Percentiles rank a stretch among this genome's conserved stretches.
Evolutionary conservation across 2,888 invertebrate genomes (phyloP).

Genomic region (Glyphotaelius pellucidus): DNA sequence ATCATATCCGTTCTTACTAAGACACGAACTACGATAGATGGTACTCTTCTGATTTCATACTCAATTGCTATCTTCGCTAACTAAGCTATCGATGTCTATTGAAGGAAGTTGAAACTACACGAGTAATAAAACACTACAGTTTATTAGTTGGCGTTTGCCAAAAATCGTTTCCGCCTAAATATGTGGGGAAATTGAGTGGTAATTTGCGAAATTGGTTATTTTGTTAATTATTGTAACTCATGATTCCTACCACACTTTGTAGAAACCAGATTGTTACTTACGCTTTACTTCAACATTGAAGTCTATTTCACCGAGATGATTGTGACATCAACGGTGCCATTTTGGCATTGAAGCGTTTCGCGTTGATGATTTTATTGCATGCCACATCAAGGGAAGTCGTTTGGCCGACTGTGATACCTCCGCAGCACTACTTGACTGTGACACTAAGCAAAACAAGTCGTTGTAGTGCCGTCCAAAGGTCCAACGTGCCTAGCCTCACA

Average conservation of each 20-base stretch:
- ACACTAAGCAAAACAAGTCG: slow-evolving; percentile 5
- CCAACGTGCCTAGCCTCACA: slow-evolving; percentile 16
- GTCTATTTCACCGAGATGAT: not conserved
- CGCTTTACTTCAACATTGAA: not conserved
- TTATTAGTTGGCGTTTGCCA: too few relatives aligned
- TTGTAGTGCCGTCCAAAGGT: slow-evolving; percentile 10
- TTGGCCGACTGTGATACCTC: slow-evolving; percentile 11
- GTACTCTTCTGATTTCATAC: too few relatives aligned
- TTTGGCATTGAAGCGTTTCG: slow-evolving; percentile 30
- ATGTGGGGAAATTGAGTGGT: too few relatives aligned
- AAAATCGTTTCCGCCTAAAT: too few relatives aligned
- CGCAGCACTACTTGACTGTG: slow-evolving; percentile 27
- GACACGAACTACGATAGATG: too few relatives aligned
- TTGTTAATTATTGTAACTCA: not conserved
- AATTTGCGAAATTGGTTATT: not conserved
- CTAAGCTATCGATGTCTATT: too few relatives aligned
- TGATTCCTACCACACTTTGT: not conserved
- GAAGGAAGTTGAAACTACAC: too few relatives aligned
- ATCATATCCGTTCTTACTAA: too few relatives aligned
- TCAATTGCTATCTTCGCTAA: too few relatives aligned
- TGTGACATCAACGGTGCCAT: slow-evolving; percentile 4
- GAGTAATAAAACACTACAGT: too few relatives aligned
- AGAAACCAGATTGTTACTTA: not conserved
- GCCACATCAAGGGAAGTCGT: slow-evolving; percentile 43
- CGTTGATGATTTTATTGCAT: slow-evolving; percentile 41